phyloP scores from a whole-genome alignment of 1,140 invertebrate species.

The Helicorthomorpha holstii region DNA sequence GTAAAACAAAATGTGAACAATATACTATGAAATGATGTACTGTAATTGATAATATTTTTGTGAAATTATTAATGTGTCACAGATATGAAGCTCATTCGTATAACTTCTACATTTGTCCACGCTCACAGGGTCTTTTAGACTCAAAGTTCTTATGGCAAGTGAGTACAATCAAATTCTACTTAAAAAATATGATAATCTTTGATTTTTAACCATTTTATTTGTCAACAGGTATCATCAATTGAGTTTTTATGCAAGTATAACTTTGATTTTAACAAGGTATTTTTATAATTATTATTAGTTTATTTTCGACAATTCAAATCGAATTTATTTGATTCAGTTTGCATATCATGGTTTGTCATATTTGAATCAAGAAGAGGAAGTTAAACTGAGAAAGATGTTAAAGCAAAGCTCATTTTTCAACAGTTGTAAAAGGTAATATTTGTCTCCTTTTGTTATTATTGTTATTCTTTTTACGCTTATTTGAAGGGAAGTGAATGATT shows the following conservation, averaged over 20 bases:
- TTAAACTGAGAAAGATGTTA: constrained; percentile 21
- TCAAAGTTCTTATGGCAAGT: constrained; percentile 40
- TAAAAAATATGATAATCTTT: neutral
- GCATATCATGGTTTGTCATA: constrained; percentile 46
- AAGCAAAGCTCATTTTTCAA: constrained; percentile 16
- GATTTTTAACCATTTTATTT: neutral
- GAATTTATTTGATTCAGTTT: constrained; percentile 29
- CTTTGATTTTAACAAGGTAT: constrained; percentile 60
- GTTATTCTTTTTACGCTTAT: neutral
- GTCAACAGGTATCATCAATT: constrained; percentile 31
- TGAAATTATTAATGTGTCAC: no score
- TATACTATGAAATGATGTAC: no score
- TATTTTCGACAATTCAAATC: neutral
- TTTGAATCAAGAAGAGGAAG: constrained; percentile 35
- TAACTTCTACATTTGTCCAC: constrained; percentile 49
- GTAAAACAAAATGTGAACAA: no score
- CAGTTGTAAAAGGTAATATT: constrained; percentile 8
- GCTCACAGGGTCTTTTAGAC: constrained; percentile 35
- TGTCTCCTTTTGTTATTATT: neutral
- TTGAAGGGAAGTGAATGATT: neutral
- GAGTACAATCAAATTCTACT: neutral
- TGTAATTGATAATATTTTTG: no score
- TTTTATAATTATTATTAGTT: constrained; percentile 3
- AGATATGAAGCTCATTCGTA: constrained; percentile 38
- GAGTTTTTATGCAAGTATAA: constrained; percentile 43